Base-by-base conservation (phyloP, 35 echinoderm and acorn worm genomes). In the Lytechinus variegatus region DNA sequence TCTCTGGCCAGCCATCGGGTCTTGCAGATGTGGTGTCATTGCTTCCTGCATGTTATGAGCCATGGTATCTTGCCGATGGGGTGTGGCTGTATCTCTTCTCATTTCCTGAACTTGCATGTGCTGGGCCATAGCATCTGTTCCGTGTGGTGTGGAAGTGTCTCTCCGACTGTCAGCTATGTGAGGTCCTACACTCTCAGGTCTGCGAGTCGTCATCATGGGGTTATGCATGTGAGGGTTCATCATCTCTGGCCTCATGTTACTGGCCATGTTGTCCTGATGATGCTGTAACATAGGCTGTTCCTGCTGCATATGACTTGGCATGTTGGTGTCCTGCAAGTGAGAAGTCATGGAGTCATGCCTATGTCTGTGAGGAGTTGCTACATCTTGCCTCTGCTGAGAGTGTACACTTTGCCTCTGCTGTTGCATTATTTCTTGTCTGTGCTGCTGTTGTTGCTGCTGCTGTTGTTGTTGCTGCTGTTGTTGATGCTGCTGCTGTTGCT, bases 401-500 rank as follows among this genome's bases (percentile, higher is more conserved):
- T 87, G 94, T 19, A 58, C 86, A 87, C 27, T 53, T 54, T 86
- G 52, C 72, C 94, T 86, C 33, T 87, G 94, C 53, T 95, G 66
- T 87, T 51, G 27, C 60, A 86, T 87, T 10, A 54, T 28, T 12
- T 90, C 94, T 12, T 86, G 72, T 87, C 72, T 94, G 55, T 95
- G 96, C 29, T 56, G 86, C 55, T 96, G 96, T 89, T 96, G 96
- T 44, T 93, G 90, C 52, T 95, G 96, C 94, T 97, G 97, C 6
- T 89, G 95, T 53, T 95, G 96, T 21, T 91, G 95, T 52, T 66
- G 55, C 3, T 97, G 92, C 53, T 98, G 95, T 92, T 96, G 97
- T 89, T 98, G 96, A 10, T 95, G 87, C 95, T 97, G 97, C 27
- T 89, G 95, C 44, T 95, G 96, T 21, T 89, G 95, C 71, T 61